Conservation (phyloP, 2,113 vertebrate species). For the Pica pica region DNA sequence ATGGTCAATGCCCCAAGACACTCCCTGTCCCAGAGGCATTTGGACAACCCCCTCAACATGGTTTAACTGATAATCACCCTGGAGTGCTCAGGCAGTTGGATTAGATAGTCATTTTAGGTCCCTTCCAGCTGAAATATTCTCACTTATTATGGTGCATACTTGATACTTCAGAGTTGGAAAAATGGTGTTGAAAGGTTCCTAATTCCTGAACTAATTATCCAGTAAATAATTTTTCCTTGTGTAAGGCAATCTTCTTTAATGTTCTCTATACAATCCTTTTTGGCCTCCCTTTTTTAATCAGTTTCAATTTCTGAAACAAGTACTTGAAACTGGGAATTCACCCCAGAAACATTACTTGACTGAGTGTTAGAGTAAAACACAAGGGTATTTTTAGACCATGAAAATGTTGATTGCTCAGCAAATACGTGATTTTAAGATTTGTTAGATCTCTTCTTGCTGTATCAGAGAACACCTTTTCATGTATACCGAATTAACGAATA, state of each 20-base stretch:
- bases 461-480: background rate
- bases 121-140: background rate
- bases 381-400: background rate
- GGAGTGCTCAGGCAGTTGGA: background rate
- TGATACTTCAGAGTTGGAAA: background rate
- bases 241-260: slow-evolving; percentile 14
- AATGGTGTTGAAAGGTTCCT: background rate
- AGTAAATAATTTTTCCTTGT: background rate
- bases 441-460: background rate
- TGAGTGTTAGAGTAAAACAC: slow-evolving; percentile 28
- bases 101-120: background rate
- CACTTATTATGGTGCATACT: background rate
- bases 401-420: slow-evolving; percentile 9
- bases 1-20: too few relatives aligned
- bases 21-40: background rate
- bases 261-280: background rate
- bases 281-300: background rate
- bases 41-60: background rate
- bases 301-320: slow-evolving; percentile 32
- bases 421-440: slow-evolving; percentile 31
- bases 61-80: background rate
- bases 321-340: slow-evolving; percentile 24
- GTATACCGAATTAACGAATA: background rate
- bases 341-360: background rate
- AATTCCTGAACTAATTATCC: background rate